phyloP scores from a whole-genome alignment of 2,888 invertebrate species.

The Callosobruchus maculatus region DNA sequence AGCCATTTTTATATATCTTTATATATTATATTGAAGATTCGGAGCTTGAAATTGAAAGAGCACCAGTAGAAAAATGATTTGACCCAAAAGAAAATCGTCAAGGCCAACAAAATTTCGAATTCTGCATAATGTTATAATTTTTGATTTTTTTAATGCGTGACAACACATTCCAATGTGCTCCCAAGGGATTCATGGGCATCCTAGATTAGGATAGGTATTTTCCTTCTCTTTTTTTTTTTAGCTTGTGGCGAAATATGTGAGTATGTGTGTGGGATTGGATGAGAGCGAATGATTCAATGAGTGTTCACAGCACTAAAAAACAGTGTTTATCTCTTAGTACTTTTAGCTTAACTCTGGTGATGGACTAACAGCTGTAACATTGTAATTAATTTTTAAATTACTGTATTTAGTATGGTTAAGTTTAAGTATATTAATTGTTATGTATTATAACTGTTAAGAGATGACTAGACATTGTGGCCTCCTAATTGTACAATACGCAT shows the following conservation, averaged over 20 bases:
- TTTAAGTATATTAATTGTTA: slow-evolving; percentile 34
- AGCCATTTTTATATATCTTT: not conserved
- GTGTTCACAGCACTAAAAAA: slow-evolving; percentile 8
- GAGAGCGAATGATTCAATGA: slow-evolving; percentile 1
- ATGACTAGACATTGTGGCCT: not conserved
- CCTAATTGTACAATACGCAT: not conserved
- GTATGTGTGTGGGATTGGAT: slow-evolving; percentile 6
- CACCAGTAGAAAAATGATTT: slow-evolving; percentile 16
- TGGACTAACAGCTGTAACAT: slow-evolving; percentile 47
- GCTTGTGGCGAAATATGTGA: slow-evolving; percentile 16
- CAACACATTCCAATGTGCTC: slow-evolving; percentile 51
- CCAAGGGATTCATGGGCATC: slow-evolving; percentile 54
- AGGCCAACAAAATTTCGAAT: slow-evolving; percentile 12
- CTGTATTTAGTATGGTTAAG: slow-evolving; percentile 23
- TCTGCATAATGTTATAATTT: slow-evolving; percentile 28
- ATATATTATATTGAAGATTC: not conserved
- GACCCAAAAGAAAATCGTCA: slow-evolving; percentile 14
- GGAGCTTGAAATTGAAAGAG: slow-evolving; percentile 15
- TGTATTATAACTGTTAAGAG: slow-evolving; percentile 29
- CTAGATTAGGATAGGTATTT: slow-evolving; percentile 38
- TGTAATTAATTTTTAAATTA: slow-evolving; percentile 37
- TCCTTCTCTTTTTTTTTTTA: slow-evolving; percentile 19
- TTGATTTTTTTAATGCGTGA: slow-evolving; percentile 28
- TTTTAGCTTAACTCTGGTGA: slow-evolving; percentile 48
- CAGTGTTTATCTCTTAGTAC: slow-evolving; percentile 10